A percentile compares a stretch with the other conserved stretches of the same genome.
Evolutionary conservation across 2,797 vertebrate genomes (phyloP).

Genomic region (Monodelphis domestica): DNA sequence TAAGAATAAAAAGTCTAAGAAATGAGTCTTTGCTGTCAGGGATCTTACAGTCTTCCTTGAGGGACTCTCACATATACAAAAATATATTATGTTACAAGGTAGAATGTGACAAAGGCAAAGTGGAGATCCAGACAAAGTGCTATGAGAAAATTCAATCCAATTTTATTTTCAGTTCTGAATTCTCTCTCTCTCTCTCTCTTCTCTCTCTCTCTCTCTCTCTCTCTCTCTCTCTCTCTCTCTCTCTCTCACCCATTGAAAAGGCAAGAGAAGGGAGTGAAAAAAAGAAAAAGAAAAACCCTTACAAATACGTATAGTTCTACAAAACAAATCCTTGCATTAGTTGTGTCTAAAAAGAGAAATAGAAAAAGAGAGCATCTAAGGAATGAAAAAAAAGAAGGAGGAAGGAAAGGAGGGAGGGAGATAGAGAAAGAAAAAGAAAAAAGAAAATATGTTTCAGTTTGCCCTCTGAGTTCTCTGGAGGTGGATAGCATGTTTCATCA

Average conservation of each 20-base stretch:
- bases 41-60: background rate
- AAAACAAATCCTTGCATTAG: background rate
- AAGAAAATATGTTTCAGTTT: background rate
- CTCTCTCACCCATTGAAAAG: background rate
- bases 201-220: background rate
- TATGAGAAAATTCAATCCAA: background rate
- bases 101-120: background rate
- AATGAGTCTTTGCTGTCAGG: background rate
- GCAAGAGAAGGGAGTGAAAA: too few species aligned
- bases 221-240: background rate
- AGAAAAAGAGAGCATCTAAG: too few species aligned
- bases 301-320: background rate
- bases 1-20: background rate
- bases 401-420: too few species aligned
- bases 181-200: background rate
- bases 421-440: background rate
- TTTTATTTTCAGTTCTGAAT: background rate
- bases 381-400: background rate
- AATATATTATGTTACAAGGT: background rate
- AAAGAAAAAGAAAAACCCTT: background rate
- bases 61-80: background rate
- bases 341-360: background rate
- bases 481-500: too few species aligned
- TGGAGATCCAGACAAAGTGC: background rate
- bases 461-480: too few species aligned